Percentiles rank a stretch among this genome's conserved stretches.
These are phyloP conservation scores for Margaritifera margaritifera DNA, from an alignment of 2,888 invertebrate genomes.

Conservation along the genomic window DNA sequence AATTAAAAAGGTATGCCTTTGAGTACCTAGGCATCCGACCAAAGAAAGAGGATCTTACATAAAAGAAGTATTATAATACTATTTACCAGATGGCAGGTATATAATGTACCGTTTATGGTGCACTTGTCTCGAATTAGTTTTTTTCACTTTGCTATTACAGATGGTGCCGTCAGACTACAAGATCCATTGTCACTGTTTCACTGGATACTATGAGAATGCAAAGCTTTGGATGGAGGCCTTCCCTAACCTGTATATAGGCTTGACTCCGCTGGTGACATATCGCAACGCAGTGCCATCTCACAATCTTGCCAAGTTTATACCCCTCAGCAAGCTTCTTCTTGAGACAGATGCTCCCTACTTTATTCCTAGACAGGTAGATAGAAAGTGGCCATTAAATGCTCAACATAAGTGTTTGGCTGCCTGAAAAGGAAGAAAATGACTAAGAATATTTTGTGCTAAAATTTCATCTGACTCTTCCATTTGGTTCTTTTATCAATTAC, in stretches of 20 bases:
- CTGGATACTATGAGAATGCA: slow-evolving; percentile 68
- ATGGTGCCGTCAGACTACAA: slow-evolving; percentile 67
- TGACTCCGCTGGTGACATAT: slow-evolving; percentile 73
- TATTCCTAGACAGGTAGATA: slow-evolving; percentile 67
- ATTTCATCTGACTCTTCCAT: no score
- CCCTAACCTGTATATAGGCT: slow-evolving; percentile 72
- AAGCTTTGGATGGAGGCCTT: slow-evolving; percentile 72
- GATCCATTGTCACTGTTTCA: slow-evolving; percentile 75
- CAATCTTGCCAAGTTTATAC: slow-evolving; percentile 70
- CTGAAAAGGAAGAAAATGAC: no score
- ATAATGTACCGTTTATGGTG: no score
- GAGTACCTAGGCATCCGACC: no score
- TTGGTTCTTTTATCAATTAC: no score
- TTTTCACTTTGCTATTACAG: slow-evolving; percentile 33
- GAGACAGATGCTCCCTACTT: slow-evolving; percentile 76
- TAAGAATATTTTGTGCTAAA: no score
- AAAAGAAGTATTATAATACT: no score
- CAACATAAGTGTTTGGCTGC: not conserved
- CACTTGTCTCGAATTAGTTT: no score
- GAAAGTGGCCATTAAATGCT: not conserved
- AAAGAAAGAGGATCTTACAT: no score
- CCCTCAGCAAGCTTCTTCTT: slow-evolving; percentile 72
- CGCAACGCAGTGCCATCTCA: slow-evolving; percentile 53
- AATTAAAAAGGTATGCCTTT: no score
- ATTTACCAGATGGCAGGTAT: no score